These are phyloP conservation scores for Cydia pomonella DNA, from an alignment of 1,140 invertebrate species.

Conservation along the genomic window DNA sequence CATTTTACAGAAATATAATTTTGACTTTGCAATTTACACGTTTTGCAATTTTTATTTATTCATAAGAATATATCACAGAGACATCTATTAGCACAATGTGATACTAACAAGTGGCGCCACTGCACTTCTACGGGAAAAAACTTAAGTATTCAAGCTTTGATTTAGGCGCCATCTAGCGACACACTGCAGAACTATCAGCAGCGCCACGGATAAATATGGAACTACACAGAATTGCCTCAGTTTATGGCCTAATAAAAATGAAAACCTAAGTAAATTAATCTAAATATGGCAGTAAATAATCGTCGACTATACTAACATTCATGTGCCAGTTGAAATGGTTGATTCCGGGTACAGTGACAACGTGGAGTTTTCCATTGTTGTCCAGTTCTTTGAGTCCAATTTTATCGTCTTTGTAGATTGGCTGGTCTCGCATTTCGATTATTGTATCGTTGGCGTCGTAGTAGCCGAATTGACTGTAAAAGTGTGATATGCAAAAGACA, in stretches of 20 bases:
- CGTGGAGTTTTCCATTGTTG: conserved; percentile 83
- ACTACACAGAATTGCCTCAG: background rate
- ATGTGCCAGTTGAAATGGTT: conserved; percentile 91
- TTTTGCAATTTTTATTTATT: no score
- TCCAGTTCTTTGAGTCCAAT: conserved; percentile 90
- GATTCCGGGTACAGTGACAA: conserved; percentile 87
- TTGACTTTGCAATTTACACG: no score
- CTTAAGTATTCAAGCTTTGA: background rate
- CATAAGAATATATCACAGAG: background rate
- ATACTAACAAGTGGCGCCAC: conserved; percentile 1
- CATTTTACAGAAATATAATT: background rate
- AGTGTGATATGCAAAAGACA: no score
- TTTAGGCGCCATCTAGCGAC: background rate
- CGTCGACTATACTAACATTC: conserved; percentile 87
- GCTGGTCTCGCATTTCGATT: conserved; percentile 85
- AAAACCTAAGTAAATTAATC: conserved; percentile 80
- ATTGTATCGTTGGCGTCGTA: conserved; percentile 88
- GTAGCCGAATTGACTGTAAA: conserved; percentile 91
- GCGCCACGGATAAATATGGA: background rate
- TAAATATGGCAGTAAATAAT: conserved; percentile 89
- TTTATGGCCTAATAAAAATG: conserved; percentile 7
- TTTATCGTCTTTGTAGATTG: conserved; percentile 86
- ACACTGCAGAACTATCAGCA: background rate
- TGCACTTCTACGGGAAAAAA: background rate
- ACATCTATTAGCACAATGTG: background rate